Percentiles rank a stretch among this genome's conserved stretches.
Conservation (phyloP, 2,797 vertebrate genomes). For the Botia almorhae region DNA sequence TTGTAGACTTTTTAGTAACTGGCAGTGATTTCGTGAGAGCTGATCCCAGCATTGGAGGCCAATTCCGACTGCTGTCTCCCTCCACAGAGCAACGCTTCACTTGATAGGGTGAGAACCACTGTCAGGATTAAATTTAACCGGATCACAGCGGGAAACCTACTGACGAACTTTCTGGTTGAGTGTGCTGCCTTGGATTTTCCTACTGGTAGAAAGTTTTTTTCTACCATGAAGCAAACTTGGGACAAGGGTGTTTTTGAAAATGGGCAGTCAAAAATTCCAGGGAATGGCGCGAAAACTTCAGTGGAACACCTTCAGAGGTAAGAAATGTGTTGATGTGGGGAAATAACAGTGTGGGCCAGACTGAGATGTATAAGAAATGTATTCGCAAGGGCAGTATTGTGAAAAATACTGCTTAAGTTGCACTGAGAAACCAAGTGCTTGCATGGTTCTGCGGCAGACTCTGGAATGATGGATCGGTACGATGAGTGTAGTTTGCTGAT, state of each 20-base stretch:
- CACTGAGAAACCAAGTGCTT: constrained; percentile 8
- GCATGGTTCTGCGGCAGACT: background rate
- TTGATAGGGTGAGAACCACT: background rate
- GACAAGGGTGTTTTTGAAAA: constrained; percentile 71
- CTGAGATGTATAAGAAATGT: background rate
- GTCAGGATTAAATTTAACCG: constrained; percentile 17
- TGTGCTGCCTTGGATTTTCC: constrained; percentile 6
- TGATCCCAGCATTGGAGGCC: constrained; percentile 27
- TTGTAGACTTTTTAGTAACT: constrained; percentile 38
- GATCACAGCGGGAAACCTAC: constrained; percentile 13
- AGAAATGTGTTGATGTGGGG: constrained; percentile 61
- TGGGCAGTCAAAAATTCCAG: constrained; percentile 66
- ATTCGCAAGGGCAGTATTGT: fast-evolving
- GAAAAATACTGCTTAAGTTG: background rate
- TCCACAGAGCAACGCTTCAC: background rate
- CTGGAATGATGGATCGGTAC: constrained; percentile 44
- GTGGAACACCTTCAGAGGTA: constrained; percentile 86
- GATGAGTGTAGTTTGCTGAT: constrained; percentile 23
- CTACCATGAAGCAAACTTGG: constrained; percentile 84
- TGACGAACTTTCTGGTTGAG: background rate
- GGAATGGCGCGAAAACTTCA: constrained; percentile 68
- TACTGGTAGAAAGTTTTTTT: constrained; percentile 68
- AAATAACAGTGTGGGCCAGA: background rate
- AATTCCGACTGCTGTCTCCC: background rate
- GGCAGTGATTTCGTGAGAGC: constrained; percentile 24